Evolutionary conservation across 2,113 vertebrate species (phyloP).

Genomic region (Carlito syrichta): DNA sequence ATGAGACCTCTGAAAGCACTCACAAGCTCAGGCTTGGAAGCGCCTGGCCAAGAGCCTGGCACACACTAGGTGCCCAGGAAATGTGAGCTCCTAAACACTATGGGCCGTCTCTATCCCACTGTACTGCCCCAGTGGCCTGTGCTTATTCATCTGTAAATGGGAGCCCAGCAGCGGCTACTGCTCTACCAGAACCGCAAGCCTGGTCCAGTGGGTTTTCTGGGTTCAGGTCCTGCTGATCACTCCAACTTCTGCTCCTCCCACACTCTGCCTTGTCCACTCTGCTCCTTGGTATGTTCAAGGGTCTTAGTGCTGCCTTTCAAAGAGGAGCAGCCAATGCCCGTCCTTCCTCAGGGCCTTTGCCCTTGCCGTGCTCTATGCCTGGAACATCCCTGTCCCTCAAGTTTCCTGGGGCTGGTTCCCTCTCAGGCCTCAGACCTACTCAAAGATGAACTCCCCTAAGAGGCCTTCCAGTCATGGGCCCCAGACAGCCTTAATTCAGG

Average conservation of each 20-base stretch:
- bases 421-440: background rate
- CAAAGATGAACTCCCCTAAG: background rate
- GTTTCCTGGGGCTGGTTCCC: background rate
- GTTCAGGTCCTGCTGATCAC: background rate
- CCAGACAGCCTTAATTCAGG: background rate
- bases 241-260: background rate
- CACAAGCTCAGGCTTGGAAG: background rate
- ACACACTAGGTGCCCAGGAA: background rate
- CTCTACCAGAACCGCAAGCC: background rate
- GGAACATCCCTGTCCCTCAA: background rate
- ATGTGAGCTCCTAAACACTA: background rate
- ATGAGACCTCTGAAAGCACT: background rate
- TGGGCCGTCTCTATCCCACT: background rate
- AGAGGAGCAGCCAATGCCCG: rapidly evolving
- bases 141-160: background rate
- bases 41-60: background rate
- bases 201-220: background rate
- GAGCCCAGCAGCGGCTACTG: background rate
- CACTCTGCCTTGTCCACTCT: rapidly evolving
- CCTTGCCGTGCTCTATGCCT: background rate
- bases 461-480: background rate
- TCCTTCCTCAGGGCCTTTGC: background rate
- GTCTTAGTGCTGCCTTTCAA: background rate
- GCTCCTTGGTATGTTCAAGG: background rate
- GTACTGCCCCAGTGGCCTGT: background rate